Evolutionary conservation across 1,140 invertebrate genomes (phyloP).

Genomic region (Sarcophaga peregrina): DNA sequence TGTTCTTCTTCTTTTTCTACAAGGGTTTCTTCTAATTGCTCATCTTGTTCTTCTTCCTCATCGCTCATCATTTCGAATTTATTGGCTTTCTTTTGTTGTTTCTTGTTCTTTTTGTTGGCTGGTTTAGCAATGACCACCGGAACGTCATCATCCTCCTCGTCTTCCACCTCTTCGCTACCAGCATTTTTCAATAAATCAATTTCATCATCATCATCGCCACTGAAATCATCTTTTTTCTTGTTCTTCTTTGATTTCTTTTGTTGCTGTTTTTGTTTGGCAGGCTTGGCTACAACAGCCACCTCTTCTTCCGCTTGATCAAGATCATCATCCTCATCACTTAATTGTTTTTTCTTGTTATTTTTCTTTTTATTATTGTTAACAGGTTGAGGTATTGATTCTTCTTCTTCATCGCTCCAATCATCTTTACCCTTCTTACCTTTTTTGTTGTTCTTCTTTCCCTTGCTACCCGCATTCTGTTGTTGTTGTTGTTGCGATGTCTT

Average conservation of each 20-base stretch:
- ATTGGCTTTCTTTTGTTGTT: slow-evolving; percentile 55
- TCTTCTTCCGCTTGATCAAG: slow-evolving; percentile 29
- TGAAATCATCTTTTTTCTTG: slow-evolving; percentile 58
- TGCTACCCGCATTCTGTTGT: slow-evolving; percentile 49
- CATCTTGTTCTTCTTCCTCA: slow-evolving; percentile 52
- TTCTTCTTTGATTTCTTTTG: slow-evolving; percentile 62
- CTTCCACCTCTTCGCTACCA: slow-evolving; percentile 44
- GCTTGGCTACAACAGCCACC: slow-evolving; percentile 45
- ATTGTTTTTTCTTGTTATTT: slow-evolving; percentile 17
- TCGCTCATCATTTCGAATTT: slow-evolving; percentile 56
- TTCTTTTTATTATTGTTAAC: slow-evolving; percentile 31
- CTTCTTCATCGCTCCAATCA: slow-evolving; percentile 60
- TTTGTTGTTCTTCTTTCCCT: slow-evolving; percentile 49
- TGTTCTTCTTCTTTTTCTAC: slow-evolving; percentile 43
- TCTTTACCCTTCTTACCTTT: slow-evolving; percentile 63
- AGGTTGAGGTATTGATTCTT: slow-evolving; percentile 28
- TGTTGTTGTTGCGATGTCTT: slow-evolving; percentile 65
- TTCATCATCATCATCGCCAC: slow-evolving; percentile 52
- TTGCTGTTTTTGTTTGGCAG: slow-evolving; percentile 51
- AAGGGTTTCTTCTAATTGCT: slow-evolving; percentile 24
- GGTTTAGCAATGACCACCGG: slow-evolving; percentile 49
- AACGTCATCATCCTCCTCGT: slow-evolving; percentile 47
- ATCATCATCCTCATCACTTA: slow-evolving; percentile 55
- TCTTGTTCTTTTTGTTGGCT: slow-evolving; percentile 55
- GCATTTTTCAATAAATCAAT: slow-evolving; percentile 38